Evolutionary conservation across 2,888 invertebrate genomes (phyloP), one percentile per base, ranked within the genome.

Genomic region (Alviniconcha strummeri): DNA sequence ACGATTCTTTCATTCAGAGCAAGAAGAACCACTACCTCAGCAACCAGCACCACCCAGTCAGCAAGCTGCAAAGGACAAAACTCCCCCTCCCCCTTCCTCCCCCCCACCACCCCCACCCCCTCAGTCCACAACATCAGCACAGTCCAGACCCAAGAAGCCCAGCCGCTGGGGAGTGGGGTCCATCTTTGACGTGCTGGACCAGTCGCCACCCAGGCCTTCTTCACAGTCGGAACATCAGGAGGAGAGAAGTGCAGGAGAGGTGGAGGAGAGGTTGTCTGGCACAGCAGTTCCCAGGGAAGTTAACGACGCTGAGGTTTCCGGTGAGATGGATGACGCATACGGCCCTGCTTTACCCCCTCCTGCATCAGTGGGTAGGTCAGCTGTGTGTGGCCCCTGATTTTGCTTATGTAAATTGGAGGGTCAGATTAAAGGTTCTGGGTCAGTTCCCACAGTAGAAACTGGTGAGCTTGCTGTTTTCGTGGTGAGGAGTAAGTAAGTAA

Each of bases 261-360:
- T 85, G 11, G 78, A 76, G 74, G 82, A 86, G 15, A 84, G 87
- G 60, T 85, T 88, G 79, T 86, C 86, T 57, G 56, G 54, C 57
- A 36, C 71, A 77, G 56, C 76, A 60, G n/a, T 13, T 11, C 9
- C 60, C 60, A 4, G 60, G 60, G 13, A 13, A 13, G 60, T 0
- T 8, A 4, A 60, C 9, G 4, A 60, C 9, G 36, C 36, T 36
- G 36, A 36, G 36, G 36, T n/a, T 57, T 56, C 78, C n/a, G 83
- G 81, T 2, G 86, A 84, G n/a, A 84, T 84, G 19, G 87, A 86
- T 6, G 85, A 79, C 11, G 77, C 84, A 54, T 88, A 87, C 83
- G 88, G 89, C 6, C 88, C 89, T 64, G 86, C 87, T 17, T 81
- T 88, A 15, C 88, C 89, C 5, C 82, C 82, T 9, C 4, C 19